phyloP scores from a whole-genome alignment of 2,888 invertebrate genomes.

The Drosophila maculinotata region DNA sequence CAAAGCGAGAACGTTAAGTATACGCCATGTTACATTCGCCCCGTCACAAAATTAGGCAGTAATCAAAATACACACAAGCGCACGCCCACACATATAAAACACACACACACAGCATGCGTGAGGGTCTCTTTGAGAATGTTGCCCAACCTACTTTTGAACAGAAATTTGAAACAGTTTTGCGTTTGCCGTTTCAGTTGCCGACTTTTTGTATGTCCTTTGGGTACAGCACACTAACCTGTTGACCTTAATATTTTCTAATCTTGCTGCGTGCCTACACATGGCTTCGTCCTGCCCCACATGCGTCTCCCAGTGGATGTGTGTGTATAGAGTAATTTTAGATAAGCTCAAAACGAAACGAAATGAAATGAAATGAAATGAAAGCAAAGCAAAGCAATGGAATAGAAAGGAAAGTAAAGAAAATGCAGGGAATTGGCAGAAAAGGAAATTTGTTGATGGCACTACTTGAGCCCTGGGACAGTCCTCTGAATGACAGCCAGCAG shows the following conservation, averaged over 20 bases:
- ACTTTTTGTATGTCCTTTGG: constrained; percentile 72
- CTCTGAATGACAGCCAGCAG: constrained; percentile 8
- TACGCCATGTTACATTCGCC: constrained; percentile 66
- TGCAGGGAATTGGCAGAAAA: constrained; percentile 20
- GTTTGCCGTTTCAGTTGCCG: constrained; percentile 49
- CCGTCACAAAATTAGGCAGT: constrained; percentile 78
- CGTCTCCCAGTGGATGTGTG: constrained; percentile 39
- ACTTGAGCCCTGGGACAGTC: constrained; percentile 12
- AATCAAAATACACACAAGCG: constrained; percentile 71
- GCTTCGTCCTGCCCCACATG: constrained; percentile 17
- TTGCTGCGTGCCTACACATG: constrained; percentile 63
- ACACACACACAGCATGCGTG: constrained; percentile 12
- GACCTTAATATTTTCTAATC: constrained; percentile 80
- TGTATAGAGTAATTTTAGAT: constrained; percentile 73
- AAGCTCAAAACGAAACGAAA: constrained; percentile 67
- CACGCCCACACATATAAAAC: constrained; percentile 19
- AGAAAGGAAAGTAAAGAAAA: constrained; percentile 30
- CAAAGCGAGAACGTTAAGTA: constrained; percentile 63
- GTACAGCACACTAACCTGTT: constrained; percentile 77
- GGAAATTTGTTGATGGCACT: constrained; percentile 37
- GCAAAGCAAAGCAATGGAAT: constrained; percentile 38
- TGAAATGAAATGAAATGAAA: constrained; percentile 52
- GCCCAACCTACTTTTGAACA: constrained; percentile 68
- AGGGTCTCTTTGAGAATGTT: constrained; percentile 48
- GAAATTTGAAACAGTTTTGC: constrained; percentile 74